Evolutionary conservation across 92 coral and sea anemone genomes (phyloP).

Genomic region (Phenganax stokvisi): DNA sequence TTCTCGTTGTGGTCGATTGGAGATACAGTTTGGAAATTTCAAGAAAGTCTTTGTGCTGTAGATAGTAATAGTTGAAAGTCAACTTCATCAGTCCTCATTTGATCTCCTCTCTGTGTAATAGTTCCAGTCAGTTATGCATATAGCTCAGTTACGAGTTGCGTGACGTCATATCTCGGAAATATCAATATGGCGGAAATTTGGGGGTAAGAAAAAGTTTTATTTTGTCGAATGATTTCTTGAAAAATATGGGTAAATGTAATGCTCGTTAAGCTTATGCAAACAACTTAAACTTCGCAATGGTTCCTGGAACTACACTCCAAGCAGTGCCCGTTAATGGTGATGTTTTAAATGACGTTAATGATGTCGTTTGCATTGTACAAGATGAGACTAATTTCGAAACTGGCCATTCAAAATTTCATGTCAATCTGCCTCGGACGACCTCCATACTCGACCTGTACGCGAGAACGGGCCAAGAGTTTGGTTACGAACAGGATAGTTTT

Average conservation of each 20-base stretch:
- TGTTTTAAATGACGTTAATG: neutral
- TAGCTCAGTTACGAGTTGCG: neutral
- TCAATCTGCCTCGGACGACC: conserved; percentile 12
- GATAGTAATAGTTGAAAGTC: no score
- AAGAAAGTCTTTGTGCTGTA: no score
- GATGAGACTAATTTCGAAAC: conserved; percentile 70
- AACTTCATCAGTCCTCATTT: no score
- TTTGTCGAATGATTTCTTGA: neutral
- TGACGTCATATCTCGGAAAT: neutral
- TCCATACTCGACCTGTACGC: conserved; percentile 42
- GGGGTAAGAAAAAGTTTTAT: neutral
- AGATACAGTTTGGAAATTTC: no score
- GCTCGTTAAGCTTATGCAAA: neutral
- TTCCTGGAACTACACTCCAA: conserved; percentile 34
- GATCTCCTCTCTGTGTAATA: no score
- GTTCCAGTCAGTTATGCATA: no score
- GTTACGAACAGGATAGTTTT: conserved; percentile 61
- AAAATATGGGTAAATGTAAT: conserved; percentile 5
- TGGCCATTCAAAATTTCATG: conserved; percentile 18
- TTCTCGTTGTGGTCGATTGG: no score
- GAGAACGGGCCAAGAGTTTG: conserved; percentile 19
- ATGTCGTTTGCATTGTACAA: conserved; percentile 69
- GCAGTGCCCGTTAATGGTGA: conserved; percentile 22
- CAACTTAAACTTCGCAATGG: neutral
- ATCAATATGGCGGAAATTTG: conserved; percentile 30